Evolutionary conservation across 2,797 vertebrate species (phyloP).

Genomic region (Euphonia xanthogaster): DNA sequence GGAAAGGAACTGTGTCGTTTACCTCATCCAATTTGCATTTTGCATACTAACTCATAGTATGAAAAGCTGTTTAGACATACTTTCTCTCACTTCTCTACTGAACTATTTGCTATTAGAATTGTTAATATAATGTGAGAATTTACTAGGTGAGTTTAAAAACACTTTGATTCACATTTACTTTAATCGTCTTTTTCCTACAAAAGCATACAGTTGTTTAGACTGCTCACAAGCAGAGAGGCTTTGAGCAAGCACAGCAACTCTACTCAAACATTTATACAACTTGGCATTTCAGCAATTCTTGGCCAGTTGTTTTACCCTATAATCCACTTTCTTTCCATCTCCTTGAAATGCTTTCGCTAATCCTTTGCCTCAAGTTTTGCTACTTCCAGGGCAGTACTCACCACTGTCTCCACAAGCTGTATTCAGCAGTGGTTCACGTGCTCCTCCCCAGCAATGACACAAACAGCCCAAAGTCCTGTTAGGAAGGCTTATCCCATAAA

Average conservation of each 20-base stretch:
- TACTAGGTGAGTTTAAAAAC: neutral
- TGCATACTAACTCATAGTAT: neutral
- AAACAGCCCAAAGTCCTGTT: neutral
- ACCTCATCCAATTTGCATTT: constrained; percentile 10
- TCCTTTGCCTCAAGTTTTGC: neutral
- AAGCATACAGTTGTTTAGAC: neutral
- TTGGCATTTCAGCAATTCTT: neutral
- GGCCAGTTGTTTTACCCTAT: neutral
- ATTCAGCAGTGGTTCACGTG: neutral
- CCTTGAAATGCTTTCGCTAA: neutral
- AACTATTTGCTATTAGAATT: neutral
- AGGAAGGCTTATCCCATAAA: neutral
- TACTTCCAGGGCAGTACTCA: neutral
- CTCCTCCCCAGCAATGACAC: neutral
- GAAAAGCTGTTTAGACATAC: neutral
- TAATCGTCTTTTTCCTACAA: neutral
- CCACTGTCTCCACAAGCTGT: neutral
- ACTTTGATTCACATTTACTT: neutral
- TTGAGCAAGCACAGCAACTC: neutral
- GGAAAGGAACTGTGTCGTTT: neutral
- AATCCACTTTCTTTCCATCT: neutral
- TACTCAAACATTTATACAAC: neutral
- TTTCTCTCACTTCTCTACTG: neutral
- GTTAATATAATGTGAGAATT: neutral
- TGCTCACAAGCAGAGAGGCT: neutral